These are phyloP conservation scores for Hydraecia micacea DNA, from an alignment of 2,888 invertebrate genomes.

Conservation along the genomic window DNA sequence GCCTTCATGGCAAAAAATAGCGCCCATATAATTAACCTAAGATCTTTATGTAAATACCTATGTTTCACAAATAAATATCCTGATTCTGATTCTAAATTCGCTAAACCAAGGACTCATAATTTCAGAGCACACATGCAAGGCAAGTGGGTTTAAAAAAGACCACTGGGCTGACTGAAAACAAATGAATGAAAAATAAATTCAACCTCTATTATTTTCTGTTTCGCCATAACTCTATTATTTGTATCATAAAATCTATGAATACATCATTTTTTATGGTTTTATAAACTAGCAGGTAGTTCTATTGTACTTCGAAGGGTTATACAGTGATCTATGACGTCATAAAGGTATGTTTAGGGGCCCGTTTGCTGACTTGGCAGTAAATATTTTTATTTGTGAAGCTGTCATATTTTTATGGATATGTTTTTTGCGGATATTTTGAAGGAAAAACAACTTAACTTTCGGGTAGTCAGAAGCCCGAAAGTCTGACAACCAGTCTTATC, in stretches of 20 bases:
- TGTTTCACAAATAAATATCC: too few relatives aligned
- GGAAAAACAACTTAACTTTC: too few relatives aligned
- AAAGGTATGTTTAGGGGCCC: constrained; percentile 68
- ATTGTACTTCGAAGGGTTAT: constrained; percentile 70
- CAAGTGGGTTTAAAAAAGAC: too few relatives aligned
- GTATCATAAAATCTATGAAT: constrained; percentile 69
- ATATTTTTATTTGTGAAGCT: constrained; percentile 57
- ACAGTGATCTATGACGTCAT: constrained; percentile 69
- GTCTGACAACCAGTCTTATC: too few relatives aligned
- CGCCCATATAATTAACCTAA: too few relatives aligned
- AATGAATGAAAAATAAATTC: not conserved
- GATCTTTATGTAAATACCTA: too few relatives aligned
- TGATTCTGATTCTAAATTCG: too few relatives aligned
- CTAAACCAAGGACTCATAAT: too few relatives aligned
- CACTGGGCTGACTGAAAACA: not conserved
- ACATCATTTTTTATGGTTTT: constrained; percentile 71
- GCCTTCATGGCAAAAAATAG: too few relatives aligned
- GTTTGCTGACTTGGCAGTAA: constrained; percentile 65
- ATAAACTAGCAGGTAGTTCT: constrained; percentile 67
- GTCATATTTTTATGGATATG: constrained; percentile 44
- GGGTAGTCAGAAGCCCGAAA: too few relatives aligned
- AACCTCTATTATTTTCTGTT: not conserved
- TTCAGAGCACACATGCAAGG: too few relatives aligned
- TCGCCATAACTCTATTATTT: constrained; percentile 37
- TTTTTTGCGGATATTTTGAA: constrained; percentile 5